phyloP scores from a whole-genome alignment of 2,113 vertebrate genomes.

The Dolichotis patagonum region DNA sequence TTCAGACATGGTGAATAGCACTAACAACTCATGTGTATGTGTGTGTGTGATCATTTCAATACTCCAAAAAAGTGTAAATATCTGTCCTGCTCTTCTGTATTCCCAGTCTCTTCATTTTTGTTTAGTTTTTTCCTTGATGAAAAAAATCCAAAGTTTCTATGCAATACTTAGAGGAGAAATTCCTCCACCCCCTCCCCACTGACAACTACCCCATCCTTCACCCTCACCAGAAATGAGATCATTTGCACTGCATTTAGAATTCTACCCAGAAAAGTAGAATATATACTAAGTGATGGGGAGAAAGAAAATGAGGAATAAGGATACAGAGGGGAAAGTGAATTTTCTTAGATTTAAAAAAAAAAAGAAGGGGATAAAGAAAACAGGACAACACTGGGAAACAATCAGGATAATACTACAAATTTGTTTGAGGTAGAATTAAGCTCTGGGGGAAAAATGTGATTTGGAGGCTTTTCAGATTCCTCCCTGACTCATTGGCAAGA shows the following conservation, averaged over 20 bases:
- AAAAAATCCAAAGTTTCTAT: slow-evolving; percentile 4
- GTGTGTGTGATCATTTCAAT: neutral
- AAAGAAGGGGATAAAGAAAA: neutral
- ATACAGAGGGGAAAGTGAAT: neutral
- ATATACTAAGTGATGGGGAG: neutral
- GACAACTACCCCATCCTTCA: neutral
- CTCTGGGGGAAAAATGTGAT: neutral
- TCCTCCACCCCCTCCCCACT: neutral
- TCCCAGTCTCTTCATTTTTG: neutral
- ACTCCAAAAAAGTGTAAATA: neutral
- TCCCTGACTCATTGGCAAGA: neutral
- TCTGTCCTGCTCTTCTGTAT: neutral
- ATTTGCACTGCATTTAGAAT: neutral
- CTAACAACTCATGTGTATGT: neutral
- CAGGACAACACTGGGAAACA: neutral
- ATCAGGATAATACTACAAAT: neutral
- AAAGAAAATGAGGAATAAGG: neutral
- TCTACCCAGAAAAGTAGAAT: neutral
- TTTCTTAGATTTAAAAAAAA: neutral
- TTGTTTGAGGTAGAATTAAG: neutral
- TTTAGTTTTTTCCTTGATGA: neutral
- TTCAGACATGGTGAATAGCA: neutral
- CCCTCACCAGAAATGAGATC: neutral
- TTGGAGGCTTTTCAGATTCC: neutral
- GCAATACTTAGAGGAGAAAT: neutral